Conservation (phyloP, 1,140 invertebrate genomes). For the Drosophila subpulchrella region DNA sequence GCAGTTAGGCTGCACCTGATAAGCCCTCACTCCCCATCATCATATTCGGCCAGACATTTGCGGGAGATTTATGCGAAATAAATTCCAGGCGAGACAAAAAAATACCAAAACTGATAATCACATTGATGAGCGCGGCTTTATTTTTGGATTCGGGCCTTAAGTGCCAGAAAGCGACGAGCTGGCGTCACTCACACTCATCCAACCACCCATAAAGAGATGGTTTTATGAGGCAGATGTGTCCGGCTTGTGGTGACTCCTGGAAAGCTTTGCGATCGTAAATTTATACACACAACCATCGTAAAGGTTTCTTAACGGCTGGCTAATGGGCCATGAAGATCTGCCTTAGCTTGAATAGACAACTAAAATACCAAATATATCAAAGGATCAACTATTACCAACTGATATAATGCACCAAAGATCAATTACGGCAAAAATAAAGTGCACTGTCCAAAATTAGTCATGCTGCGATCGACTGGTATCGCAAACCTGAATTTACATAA, state of each 20-base stretch:
- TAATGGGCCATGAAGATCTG: background rate
- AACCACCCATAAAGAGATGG: constrained; percentile 61
- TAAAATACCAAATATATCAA: background rate
- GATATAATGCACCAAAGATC: background rate
- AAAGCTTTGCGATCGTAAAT: constrained; percentile 60
- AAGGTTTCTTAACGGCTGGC: background rate
- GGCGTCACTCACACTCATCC: constrained; percentile 62
- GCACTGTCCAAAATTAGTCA: constrained; percentile 48
- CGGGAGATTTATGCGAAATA: constrained; percentile 63
- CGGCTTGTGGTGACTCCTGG: constrained; percentile 46
- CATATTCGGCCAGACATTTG: constrained; percentile 13
- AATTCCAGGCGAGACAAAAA: constrained; percentile 24
- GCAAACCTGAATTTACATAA: constrained; percentile 59
- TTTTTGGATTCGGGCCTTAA: constrained; percentile 68
- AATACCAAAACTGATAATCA: constrained; percentile 53
- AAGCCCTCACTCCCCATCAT: background rate
- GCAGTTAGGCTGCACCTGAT: constrained; percentile 45
- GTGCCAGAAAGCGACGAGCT: constrained; percentile 50
- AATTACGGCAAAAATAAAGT: background rate
- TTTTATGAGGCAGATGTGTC: constrained; percentile 61
- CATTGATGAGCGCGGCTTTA: constrained; percentile 69
- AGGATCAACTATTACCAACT: background rate
- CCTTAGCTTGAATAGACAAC: background rate
- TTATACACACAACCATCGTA: background rate
- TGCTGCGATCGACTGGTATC: constrained; percentile 29